Base-by-base conservation (phyloP, 1,140 invertebrate genomes). In the Nomia melanderi region DNA sequence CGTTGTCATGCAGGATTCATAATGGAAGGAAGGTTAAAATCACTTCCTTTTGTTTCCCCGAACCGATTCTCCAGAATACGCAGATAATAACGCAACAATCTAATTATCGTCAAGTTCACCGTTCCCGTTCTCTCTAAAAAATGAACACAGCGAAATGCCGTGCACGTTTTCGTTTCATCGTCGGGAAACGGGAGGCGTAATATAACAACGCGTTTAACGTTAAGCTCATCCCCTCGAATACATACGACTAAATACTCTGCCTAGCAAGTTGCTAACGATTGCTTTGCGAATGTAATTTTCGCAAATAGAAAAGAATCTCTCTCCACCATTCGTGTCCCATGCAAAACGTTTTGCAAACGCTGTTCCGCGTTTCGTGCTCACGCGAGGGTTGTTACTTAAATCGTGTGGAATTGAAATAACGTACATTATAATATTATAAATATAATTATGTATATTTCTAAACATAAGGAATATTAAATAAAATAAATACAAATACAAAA, bases 81-180 rank as follows among this genome's bases (percentile, higher is more conserved):
- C 25, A 2, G 20, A 54, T 31, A 53, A 39, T 27, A 53, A 73
- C 31, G 17, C 25, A 23, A 60, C 59, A 54, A 74, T 65, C 44
- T 74, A 44, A 74, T 74, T 74, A 74, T 56, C 60, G 62, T 41
- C 12, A 56, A 39, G n/a, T 74, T 65, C n/a, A 29, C 25, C 0
- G 25, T 41, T 73, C 57, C n/a, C 3, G 8, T 5, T 6, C 33
- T 53, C 39, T 29, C 47, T 0, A 20, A 56, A 65, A 65, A 65
- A 53, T 20, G n/a, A 31, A 41, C n/a, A 65, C 23, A 14, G 41
- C 8, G 23, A 25, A 8, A 14, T 8, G 9, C 4, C 69, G n/a
- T 14, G 23, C 25, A 12, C 1, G 20, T n/a, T 36, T 20, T 33
- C 2, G 17, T 64, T 64, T 7, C 20, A 36, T 29, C 17, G 31